These are phyloP conservation scores for Arbacia lixula DNA, from an alignment of 53 echinoderm and acorn worm species.

Conservation along the genomic window DNA sequence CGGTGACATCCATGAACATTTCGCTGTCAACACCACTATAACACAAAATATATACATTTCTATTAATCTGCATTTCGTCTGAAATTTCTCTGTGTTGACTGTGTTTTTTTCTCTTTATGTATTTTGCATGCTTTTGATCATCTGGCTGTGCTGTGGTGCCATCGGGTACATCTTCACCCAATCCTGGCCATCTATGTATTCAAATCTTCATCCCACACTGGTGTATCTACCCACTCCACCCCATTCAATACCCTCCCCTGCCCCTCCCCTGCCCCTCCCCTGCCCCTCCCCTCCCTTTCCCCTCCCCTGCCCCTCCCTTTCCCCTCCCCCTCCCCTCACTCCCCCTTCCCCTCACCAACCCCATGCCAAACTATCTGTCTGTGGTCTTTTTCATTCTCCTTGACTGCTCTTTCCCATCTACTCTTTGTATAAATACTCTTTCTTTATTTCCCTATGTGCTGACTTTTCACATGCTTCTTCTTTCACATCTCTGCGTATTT, in stretches of 20 bases:
- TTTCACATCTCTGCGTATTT: no score
- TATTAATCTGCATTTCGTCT: no score
- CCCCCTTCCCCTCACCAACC: background rate
- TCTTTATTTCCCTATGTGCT: no score
- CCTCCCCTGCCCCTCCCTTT: constrained; percentile 2
- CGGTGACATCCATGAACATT: no score
- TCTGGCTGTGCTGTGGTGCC: constrained; percentile 14
- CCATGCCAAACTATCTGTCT: background rate
- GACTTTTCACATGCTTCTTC: no score
- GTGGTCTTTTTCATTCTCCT: background rate
- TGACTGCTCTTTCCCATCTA: no score
- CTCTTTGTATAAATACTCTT: no score
- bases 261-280: background rate
- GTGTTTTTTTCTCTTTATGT: constrained; percentile 11
- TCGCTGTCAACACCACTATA: no score
- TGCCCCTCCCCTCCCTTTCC: background rate
- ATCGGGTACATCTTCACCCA: background rate
- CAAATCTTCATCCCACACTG: background rate
- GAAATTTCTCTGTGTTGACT: background rate
- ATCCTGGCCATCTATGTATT: background rate
- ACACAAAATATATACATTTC: no score
- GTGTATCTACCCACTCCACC: no score
- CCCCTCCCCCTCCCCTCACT: constrained; percentile 30
- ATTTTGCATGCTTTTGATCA: constrained; percentile 16
- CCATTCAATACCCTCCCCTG: no score